Conservation (phyloP, 1,140 invertebrate genomes). For the Akabosia matsudoensis region DNA sequence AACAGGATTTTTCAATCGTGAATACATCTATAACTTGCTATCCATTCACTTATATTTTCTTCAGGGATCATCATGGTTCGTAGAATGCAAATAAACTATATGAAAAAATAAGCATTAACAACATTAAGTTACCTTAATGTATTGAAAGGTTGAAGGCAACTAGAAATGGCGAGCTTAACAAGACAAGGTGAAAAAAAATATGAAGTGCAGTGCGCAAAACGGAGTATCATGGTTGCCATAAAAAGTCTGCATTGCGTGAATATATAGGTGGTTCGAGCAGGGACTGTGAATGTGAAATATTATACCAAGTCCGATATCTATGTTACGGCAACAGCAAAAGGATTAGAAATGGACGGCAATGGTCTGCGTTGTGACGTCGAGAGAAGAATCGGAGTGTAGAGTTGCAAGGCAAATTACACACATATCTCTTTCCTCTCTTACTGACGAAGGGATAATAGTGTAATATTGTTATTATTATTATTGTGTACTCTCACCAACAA, state of each 20-base stretch:
- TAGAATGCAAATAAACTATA: neutral
- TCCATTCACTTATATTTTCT: neutral
- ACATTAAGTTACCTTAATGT: neutral
- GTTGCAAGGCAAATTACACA: too few relatives aligned
- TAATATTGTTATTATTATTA: neutral
- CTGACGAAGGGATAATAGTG: neutral
- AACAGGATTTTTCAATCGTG: neutral
- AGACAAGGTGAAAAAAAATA: neutral
- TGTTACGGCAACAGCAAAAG: neutral
- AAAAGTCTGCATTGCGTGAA: neutral
- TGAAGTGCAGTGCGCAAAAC: neutral
- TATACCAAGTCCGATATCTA: too few relatives aligned
- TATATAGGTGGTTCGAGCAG: too few relatives aligned
- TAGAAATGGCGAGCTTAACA: neutral
- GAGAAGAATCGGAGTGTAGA: too few relatives aligned
- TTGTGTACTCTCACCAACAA: constrained; percentile 13
- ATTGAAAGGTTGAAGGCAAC: neutral
- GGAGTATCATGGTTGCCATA: neutral
- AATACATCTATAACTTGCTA: neutral
- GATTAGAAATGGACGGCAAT: neutral
- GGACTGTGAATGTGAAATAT: too few relatives aligned
- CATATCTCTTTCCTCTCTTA: too few relatives aligned
- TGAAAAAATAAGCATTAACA: too few relatives aligned
- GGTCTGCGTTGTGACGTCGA: constrained; percentile 24
- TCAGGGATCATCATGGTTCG: constrained; percentile 9